Evolutionary conservation across 2,797 vertebrate genomes (phyloP).

Genomic region (Champsocephalus esox): DNA sequence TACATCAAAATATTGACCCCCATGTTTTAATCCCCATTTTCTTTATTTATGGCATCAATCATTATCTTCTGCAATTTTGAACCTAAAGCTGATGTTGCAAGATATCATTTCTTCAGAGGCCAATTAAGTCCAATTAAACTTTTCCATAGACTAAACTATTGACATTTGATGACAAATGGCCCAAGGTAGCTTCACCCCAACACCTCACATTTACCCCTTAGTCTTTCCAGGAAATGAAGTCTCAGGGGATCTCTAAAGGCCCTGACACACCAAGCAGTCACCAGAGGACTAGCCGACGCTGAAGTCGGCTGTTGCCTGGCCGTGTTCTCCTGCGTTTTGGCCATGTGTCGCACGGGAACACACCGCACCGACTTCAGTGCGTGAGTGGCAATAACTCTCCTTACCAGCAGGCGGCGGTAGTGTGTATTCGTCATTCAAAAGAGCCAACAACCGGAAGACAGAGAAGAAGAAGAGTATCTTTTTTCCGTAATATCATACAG

Average conservation of each 20-base stretch:
- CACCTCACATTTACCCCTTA: constrained; percentile 31
- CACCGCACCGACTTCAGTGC: too few relatives aligned
- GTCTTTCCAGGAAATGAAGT: constrained; percentile 39
- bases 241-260: constrained; percentile 25
- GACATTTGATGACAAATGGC: neutral
- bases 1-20: neutral
- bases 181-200: constrained; percentile 10
- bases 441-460: too few relatives aligned
- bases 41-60: neutral
- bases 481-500: too few relatives aligned
- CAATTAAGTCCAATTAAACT: neutral
- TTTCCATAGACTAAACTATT: neutral
- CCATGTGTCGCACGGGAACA: too few relatives aligned
- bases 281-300: too few relatives aligned
- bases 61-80: neutral
- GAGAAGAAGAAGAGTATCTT: too few relatives aligned
- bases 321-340: too few relatives aligned
- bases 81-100: neutral
- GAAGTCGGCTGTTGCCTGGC: too few relatives aligned
- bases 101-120: neutral
- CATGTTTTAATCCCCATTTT: neutral
- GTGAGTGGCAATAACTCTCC: too few relatives aligned
- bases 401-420: too few relatives aligned
- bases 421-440: too few relatives aligned
- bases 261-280: too few relatives aligned